phyloP scores from a whole-genome alignment of 2,888 invertebrate genomes.

The Hyles lineata region DNA sequence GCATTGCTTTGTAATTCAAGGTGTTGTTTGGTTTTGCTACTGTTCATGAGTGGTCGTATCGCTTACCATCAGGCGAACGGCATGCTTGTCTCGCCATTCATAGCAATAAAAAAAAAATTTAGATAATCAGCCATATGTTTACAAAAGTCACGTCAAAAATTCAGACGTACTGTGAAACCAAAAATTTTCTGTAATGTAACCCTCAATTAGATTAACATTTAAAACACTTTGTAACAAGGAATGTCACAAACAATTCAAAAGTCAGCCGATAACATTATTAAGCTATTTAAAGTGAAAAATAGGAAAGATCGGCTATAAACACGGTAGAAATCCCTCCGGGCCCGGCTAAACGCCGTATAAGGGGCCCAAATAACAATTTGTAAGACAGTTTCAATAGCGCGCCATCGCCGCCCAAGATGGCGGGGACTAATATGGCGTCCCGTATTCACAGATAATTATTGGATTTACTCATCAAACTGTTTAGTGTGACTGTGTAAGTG shows the following conservation, averaged over 20 bases:
- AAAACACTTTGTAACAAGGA: no score
- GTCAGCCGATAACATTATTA: constrained; percentile 7
- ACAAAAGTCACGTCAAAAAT: no score
- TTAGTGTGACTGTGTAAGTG: constrained; percentile 8
- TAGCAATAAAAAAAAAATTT: no score
- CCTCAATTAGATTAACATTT: no score
- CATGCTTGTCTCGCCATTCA: no score
- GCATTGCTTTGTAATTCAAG: no score
- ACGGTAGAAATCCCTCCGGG: neutral
- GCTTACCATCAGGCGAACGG: no score
- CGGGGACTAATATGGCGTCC: constrained; percentile 22
- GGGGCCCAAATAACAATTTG: constrained; percentile 23
- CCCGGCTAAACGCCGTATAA: constrained; percentile 4
- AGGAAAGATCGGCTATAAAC: constrained; percentile 8
- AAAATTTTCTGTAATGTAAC: neutral
- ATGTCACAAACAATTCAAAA: neutral
- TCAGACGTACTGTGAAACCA: neutral
- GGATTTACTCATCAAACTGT: constrained; percentile 19
- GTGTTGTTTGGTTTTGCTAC: no score
- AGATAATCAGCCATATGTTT: no score
- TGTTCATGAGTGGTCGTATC: no score
- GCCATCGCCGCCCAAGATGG: constrained; percentile 15
- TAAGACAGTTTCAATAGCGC: constrained; percentile 24
- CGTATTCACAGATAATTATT: constrained; percentile 25
- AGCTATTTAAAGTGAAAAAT: constrained; percentile 21